phyloP scores from a whole-genome alignment of 2,113 vertebrate genomes.

The Neogale vison region DNA sequence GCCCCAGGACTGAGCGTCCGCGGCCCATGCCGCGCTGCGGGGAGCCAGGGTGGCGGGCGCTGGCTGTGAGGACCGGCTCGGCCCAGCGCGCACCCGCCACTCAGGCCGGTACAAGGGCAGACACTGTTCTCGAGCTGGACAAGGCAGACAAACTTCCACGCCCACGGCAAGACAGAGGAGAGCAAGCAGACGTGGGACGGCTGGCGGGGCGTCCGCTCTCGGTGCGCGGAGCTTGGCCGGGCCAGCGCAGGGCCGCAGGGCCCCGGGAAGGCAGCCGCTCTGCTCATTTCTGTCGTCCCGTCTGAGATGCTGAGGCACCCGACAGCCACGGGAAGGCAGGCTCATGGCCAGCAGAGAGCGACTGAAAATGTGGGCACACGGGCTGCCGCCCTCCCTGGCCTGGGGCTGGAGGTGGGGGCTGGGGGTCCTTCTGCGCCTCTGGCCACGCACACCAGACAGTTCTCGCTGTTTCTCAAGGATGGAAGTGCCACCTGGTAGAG shows the following conservation, averaged over 20 bases:
- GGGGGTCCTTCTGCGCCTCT: background rate
- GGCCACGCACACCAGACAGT: fast-evolving
- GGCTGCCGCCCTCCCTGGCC: background rate
- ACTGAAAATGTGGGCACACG: fast-evolving
- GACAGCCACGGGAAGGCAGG: background rate
- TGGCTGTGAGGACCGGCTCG: background rate
- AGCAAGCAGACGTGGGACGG: fast-evolving
- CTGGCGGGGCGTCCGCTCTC: fast-evolving
- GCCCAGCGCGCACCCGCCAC: fast-evolving
- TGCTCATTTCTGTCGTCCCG: background rate
- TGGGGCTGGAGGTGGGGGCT: background rate
- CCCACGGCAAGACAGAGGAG: background rate
- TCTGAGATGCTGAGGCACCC: background rate
- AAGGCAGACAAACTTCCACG: background rate
- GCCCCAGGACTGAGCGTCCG: background rate
- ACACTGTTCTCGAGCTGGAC: fast-evolving
- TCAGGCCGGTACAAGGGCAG: fast-evolving
- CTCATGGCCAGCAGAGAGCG: background rate
- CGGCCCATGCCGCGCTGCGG: fast-evolving
- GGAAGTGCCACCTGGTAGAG: background rate
- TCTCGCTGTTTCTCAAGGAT: background rate
- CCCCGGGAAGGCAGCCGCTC: fast-evolving
- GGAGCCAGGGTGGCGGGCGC: background rate
- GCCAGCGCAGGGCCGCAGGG: no score
- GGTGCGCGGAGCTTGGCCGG: fast-evolving